These are phyloP conservation scores for Babylonia areolata DNA, from an alignment of 1,140 invertebrate species.

Conservation along the genomic window DNA sequence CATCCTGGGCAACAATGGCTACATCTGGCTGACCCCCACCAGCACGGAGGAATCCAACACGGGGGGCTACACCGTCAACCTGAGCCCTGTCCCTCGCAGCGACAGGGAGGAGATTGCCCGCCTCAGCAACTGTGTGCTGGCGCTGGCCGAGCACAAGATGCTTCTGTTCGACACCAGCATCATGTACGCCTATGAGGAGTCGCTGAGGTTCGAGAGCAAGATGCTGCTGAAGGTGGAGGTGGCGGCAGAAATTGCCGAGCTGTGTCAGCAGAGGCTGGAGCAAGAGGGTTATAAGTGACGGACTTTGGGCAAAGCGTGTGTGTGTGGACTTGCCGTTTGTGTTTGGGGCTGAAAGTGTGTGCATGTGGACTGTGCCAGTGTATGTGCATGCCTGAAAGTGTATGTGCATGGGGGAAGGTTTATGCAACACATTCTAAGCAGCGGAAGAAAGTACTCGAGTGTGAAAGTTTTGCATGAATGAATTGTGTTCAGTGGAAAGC, in stretches of 20 bases:
- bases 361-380: not conserved
- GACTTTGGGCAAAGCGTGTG: not conserved
- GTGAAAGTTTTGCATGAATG: too few relatives aligned
- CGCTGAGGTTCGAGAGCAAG: constrained; percentile 85
- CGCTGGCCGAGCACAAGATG: constrained; percentile 89
- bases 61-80: constrained; percentile 81
- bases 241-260: constrained; percentile 83
- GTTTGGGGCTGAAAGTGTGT: constrained; percentile 3
- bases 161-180: constrained; percentile 95
- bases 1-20: constrained; percentile 98
- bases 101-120: constrained; percentile 91
- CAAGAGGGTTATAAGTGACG: constrained; percentile 54
- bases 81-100: constrained; percentile 79
- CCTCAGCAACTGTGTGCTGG: constrained; percentile 91
- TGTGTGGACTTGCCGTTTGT: not conserved
- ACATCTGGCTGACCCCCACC: constrained; percentile 93
- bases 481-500: too few relatives aligned
- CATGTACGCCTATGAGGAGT: constrained; percentile 93
- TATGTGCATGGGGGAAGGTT: too few relatives aligned
- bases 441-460: too few relatives aligned
- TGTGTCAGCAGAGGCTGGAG: constrained; percentile 66
- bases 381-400: not conserved
- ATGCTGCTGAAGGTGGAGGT: constrained; percentile 89
- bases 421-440: too few relatives aligned
- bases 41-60: constrained; percentile 80